Evolutionary conservation across 2,113 vertebrate species (phyloP).

Genomic region (Perca flavescens): DNA sequence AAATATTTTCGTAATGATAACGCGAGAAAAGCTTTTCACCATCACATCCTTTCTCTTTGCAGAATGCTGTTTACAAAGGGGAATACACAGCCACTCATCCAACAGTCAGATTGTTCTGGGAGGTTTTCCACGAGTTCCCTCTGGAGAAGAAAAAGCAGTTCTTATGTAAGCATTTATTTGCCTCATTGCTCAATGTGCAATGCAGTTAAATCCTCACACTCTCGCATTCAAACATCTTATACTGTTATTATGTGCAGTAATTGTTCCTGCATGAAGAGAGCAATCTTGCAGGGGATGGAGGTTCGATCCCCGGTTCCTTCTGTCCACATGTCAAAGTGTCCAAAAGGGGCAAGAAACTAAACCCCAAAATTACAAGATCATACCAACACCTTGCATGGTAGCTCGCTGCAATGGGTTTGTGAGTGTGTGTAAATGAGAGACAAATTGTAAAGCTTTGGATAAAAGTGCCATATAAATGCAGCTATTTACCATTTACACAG

Average conservation of each 20-base stretch:
- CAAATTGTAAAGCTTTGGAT: background rate
- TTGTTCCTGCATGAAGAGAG: background rate
- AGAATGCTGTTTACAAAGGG: constrained; percentile 94
- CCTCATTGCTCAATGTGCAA: background rate
- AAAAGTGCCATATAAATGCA: background rate
- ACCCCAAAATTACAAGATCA: background rate
- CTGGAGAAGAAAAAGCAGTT: constrained; percentile 98
- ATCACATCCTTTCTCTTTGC: background rate
- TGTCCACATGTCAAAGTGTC: background rate
- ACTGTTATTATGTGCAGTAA: background rate
- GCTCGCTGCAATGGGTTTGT: background rate
- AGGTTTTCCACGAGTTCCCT: constrained; percentile 96
- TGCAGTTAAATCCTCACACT: constrained; percentile 16
- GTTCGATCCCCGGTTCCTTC: background rate
- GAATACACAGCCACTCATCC: constrained; percentile 93
- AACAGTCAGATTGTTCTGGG: constrained; percentile 96
- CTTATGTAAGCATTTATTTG: constrained; percentile 86
- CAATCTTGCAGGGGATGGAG: background rate
- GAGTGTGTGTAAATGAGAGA: background rate
- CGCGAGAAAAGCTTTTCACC: background rate
- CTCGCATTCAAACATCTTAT: background rate
- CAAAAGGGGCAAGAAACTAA: background rate
- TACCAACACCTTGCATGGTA: background rate
- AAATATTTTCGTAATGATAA: constrained; percentile 12
- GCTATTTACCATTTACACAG: background rate